Conservation (phyloP, 2,888 invertebrate species). For the Ephialtes manifestator region DNA sequence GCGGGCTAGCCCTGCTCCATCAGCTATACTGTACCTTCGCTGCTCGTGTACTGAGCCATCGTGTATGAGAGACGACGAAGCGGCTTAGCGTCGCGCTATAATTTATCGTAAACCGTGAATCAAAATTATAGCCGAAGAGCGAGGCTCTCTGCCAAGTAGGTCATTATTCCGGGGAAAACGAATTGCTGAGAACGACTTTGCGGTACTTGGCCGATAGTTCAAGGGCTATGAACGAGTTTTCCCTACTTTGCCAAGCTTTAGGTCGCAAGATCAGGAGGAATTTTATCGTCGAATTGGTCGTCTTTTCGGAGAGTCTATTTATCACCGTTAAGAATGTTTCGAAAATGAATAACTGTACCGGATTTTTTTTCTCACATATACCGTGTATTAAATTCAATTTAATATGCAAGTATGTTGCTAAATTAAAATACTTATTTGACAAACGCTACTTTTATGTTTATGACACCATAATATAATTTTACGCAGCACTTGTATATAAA, state of each 20-base stretch:
- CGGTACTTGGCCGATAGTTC: slow-evolving; percentile 53
- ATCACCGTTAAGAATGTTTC: neutral
- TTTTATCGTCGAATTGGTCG: slow-evolving; percentile 19
- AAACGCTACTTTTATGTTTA: no score
- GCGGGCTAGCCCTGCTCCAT: neutral
- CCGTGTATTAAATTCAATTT: no score
- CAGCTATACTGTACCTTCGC: neutral
- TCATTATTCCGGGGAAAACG: slow-evolving; percentile 67
- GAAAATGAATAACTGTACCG: no score
- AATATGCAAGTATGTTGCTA: no score
- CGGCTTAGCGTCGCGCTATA: slow-evolving; percentile 68
- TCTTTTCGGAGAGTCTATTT: neutral
- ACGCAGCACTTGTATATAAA: no score
- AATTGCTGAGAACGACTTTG: slow-evolving; percentile 62
- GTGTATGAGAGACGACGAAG: slow-evolving; percentile 59
- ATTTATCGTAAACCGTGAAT: slow-evolving; percentile 71
- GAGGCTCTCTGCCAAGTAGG: slow-evolving; percentile 70
- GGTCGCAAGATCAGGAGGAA: slow-evolving; percentile 12
- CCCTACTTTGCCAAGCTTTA: slow-evolving; percentile 2
- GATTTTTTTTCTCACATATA: no score
- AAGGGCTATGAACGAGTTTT: slow-evolving; percentile 24
- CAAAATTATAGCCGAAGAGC: slow-evolving; percentile 72
- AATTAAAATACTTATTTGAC: no score
- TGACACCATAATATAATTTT: no score
- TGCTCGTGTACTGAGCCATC: slow-evolving; percentile 34